Evolutionary conservation across 1,140 invertebrate genomes (phyloP).

Genomic region (Laodelphax striatellus): DNA sequence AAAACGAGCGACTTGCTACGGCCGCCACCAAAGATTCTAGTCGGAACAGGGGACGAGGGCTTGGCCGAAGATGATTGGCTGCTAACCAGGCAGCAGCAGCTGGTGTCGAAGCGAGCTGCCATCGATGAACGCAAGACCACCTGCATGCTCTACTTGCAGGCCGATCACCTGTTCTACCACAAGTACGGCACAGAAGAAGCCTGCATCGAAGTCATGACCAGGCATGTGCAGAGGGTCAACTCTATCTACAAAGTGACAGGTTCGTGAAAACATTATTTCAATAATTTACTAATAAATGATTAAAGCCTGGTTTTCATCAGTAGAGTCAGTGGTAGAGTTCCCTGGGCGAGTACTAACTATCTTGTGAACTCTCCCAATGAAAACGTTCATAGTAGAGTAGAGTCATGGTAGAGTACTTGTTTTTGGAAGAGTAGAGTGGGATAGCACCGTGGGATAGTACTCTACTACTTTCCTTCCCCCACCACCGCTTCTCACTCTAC

Average conservation of each 20-base stretch:
- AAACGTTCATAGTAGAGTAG: no score
- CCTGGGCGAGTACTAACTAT: no score
- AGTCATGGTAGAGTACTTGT: no score
- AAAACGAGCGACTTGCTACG: not conserved
- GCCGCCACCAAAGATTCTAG: constrained; percentile 7
- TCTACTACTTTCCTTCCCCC: no score
- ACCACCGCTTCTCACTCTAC: no score
- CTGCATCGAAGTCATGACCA: constrained; percentile 88
- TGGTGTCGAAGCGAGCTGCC: constrained; percentile 57
- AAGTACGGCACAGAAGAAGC: constrained; percentile 87
- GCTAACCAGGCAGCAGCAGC: constrained; percentile 24
- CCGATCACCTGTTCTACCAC: constrained; percentile 87
- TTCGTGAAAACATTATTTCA: constrained; percentile 31
- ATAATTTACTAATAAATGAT: no score
- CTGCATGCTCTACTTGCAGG: constrained; percentile 83
- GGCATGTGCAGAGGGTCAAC: constrained; percentile 88
- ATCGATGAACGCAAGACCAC: constrained; percentile 59
- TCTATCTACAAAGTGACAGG: constrained; percentile 82
- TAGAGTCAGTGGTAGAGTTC: no score
- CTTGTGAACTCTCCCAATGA: no score
- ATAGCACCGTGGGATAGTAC: no score
- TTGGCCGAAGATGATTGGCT: constrained; percentile 23
- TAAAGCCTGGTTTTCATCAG: no score
- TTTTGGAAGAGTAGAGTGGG: no score
- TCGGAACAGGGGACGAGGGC: constrained; percentile 12